Evolutionary conservation across 2,113 vertebrate species (phyloP), one percentile per base, ranked within the genome.

Genomic region (Pachycephala philippinensis): DNA sequence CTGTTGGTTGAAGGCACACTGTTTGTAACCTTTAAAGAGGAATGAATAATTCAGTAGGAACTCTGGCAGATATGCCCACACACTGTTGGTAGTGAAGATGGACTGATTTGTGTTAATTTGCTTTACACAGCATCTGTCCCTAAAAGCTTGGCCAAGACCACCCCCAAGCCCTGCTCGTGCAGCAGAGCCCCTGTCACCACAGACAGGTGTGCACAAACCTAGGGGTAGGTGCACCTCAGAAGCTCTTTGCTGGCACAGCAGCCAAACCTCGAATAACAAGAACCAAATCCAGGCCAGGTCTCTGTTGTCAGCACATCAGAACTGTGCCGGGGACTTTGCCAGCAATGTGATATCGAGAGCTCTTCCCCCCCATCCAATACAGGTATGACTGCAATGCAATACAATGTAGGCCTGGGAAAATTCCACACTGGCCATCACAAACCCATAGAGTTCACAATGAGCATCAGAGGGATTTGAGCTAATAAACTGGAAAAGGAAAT

Each of bases 11-110:
- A 74, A 72, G 76, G 39, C 30, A 60, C 37, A 77, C n/a, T 61
- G 31, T 72, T 83, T 80, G 42, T 54, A 86, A 70, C 68, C 68
- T 81, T 70, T 66, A 66, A 70, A 70, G 47, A 81, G 33, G 31
- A 88, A 87, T 68, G 33, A 87, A 47, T 84, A 94, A 90, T 93
- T 74, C 75, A 94, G 59, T 27, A 80, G 63, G 52, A 92, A 59
- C 50, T 76, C 39, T 65, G 64, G 60, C 52, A 93, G 45, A 74
- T 72, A 86, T 20, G 68, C 47, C 44, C 50, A 64, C 82, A 72
- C 8, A 3, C 31, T 83, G 57, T 57, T 66, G 35, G 54, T 63
- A 86, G 63, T 17, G 42, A 78, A 87, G 40, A 65, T 61, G 42
- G 37, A 71, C 39, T 63, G 68, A 77, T 95, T 54, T 86, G 45